Conservation (phyloP, 2,888 invertebrate genomes). For the Frankliniella fusca region DNA sequence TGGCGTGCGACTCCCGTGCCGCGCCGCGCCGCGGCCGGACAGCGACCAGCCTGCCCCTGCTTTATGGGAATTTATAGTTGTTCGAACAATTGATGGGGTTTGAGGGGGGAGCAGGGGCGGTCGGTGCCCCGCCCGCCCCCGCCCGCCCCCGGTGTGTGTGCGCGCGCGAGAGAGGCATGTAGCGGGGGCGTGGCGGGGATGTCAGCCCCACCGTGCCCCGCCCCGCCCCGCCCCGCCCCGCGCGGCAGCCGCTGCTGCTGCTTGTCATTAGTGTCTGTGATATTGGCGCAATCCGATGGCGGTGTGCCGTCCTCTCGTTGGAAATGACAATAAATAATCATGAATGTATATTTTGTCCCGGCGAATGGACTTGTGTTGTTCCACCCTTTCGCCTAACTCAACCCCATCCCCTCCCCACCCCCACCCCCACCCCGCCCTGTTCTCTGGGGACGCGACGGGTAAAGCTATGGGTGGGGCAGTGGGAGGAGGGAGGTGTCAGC, state of each 20-base stretch:
- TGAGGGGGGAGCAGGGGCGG: too few species aligned
- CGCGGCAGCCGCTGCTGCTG: background rate
- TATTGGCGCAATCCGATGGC: slow-evolving; percentile 3
- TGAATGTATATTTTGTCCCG: background rate
- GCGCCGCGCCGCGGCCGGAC: background rate
- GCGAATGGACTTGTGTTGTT: background rate
- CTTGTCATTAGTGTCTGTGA: background rate
- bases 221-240: background rate
- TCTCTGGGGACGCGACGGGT: too few species aligned
- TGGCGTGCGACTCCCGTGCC: background rate
- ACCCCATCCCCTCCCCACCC: background rate
- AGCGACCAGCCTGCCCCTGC: slow-evolving; percentile 15
- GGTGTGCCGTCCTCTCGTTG: background rate
- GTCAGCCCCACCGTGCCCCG: background rate
- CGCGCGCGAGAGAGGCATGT: too few species aligned
- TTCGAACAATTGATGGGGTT: slow-evolving; percentile 23
- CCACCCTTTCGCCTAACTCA: too few species aligned
- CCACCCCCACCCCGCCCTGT: too few species aligned
- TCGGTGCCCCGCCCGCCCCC: too few species aligned
- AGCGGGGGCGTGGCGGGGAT: too few species aligned
- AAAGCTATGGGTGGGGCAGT: background rate
- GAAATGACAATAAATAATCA: background rate
- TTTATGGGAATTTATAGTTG: slow-evolving; percentile 26
- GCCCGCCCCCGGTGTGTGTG: too few species aligned
- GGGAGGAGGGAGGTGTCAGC: background rate